Percentiles rank a stretch among this genome's conserved stretches.
These are phyloP conservation scores for Eulemur coronatus DNA, from an alignment of 2,797 vertebrate species.

Conservation along the genomic window DNA sequence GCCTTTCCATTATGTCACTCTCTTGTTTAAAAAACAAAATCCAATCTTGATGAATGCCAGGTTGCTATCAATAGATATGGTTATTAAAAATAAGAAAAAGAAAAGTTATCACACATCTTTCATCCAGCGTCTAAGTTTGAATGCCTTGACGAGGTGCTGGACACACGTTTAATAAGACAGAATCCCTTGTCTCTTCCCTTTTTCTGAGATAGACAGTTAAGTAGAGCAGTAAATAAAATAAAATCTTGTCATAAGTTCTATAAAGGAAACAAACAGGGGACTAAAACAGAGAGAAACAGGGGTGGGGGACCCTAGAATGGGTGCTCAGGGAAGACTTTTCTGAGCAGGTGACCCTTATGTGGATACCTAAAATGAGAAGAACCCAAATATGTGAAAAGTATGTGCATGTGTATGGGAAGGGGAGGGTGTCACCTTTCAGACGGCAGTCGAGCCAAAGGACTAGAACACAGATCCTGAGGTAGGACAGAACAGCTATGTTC, in stretches of 20 bases:
- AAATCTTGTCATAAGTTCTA: not conserved
- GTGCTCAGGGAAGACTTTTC: not conserved
- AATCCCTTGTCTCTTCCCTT: not conserved
- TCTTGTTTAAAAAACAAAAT: not conserved
- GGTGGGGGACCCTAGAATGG: not conserved
- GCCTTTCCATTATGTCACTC: not conserved
- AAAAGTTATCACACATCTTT: not conserved
- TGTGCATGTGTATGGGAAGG: not conserved
- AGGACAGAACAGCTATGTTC: not conserved
- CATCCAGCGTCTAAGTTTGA: not conserved
- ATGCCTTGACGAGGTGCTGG: not conserved
- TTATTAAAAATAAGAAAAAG: conserved; percentile 22
- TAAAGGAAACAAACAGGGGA: not conserved
- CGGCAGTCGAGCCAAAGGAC: not conserved
- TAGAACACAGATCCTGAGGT: not conserved
- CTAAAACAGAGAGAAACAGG: not conserved
- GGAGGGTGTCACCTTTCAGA: not conserved
- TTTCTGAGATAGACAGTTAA: not conserved
- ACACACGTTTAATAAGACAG: not conserved
- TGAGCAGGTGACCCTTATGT: not conserved
- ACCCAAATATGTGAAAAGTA: not conserved
- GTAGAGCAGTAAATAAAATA: not conserved
- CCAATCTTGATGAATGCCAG: not conserved
- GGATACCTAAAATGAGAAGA: not conserved
- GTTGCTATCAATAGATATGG: not conserved